Base-by-base conservation (phyloP, 2,888 invertebrate genomes). In the Leptinotarsa rubiginosa region DNA sequence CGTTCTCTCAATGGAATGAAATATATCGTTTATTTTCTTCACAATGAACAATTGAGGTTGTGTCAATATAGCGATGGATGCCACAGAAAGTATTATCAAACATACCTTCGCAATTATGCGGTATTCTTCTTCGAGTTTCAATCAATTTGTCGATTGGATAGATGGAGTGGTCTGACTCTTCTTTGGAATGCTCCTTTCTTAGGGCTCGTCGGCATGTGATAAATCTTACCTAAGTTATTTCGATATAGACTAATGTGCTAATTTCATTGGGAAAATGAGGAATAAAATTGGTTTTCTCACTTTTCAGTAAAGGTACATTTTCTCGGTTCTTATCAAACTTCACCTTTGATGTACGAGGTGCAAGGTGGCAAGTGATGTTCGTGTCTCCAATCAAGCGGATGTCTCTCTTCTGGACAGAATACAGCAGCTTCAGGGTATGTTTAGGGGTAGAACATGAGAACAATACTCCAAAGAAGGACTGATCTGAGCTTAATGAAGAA, bases 81-180 rank as follows among this genome's bases (percentile, higher is more conserved):
- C 18, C 62, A 31, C 18, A 41, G 25, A n/a, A 62, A 62, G n/a
- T 62, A 62, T n/a, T n/a, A 62, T 41, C 41, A 41, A 41, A 62
- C 62, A 62, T 62, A 62, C 62, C 62, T 62, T 62, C 62, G 18
- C 62, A 62, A 62, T 62, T 62, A 62, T 62, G 4, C 22, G 62
- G 62, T 62, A 31, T 62, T 41, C 62, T 62, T 62, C 62, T 62
- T 62, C 62, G 16, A 18, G n/a, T 16, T 62, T 16, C 62, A 25
- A 41, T 62, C 62, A 62, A 62, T 62, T 62, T 62, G 62, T 41
- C 62, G 62, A 62, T 31, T 41, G 12, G n/a, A 41, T 5, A 7
- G n/a, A 31, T 62, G 13, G n/a, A 62, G 41, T 41, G 5, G n/a
- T 62, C 2, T 41, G 2, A 7, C 16, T 62, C 31, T 18, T 5